Base-by-base conservation (phyloP, 2,113 vertebrate genomes). In the Microcebus jonahi region DNA sequence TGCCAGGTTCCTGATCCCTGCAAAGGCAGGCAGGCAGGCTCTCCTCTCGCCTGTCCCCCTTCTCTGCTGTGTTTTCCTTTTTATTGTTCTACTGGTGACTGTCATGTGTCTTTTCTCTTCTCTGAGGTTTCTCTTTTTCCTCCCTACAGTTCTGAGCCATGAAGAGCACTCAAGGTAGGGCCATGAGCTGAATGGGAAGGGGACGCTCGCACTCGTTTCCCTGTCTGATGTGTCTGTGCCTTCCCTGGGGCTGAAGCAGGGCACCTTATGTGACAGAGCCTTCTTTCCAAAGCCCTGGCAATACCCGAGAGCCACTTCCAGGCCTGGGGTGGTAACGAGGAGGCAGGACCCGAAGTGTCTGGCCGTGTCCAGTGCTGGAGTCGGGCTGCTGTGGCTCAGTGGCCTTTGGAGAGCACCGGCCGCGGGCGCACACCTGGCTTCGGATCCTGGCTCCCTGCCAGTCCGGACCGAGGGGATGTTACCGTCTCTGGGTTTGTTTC, bases 61-160 rank as follows among this genome's bases (percentile, higher is more conserved):
- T 55, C 59, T 79, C 50, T 5, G 61, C 68, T 36, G 27, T 55
- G 31, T 36, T 73, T n/a, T 82, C 50, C 50, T 76, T 36, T 42
- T 39, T 57, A 53, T 75, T n/a, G 25, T 63, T n/a, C 31, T 9
- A 10, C 77, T 67, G 9, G 59, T 81, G n/a, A 76, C 88, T 77
- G 25, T 70, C 29, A 0, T 15, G 0, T 84, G 95, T 17, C 87
- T 89, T 94, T 89, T 91, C 88, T 95, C 29, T 73, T 82, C 87
- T 94, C 96, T 95, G 85, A 96, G 92, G 21, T 94, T 73, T 97
- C 77, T 96, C 86, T 95, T 86, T 95, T 97, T 93, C 94, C 61
- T 96, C 42, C 84, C 81, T 92, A 77, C 88, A 95, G 95, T 94
- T 96, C 84, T 96, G 94, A 97, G 77, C 94, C 86, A 73, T 53